Percentiles rank a stretch among this genome's conserved stretches.
Conservation (phyloP, 2,113 vertebrate genomes). For the Sander vitreus region DNA sequence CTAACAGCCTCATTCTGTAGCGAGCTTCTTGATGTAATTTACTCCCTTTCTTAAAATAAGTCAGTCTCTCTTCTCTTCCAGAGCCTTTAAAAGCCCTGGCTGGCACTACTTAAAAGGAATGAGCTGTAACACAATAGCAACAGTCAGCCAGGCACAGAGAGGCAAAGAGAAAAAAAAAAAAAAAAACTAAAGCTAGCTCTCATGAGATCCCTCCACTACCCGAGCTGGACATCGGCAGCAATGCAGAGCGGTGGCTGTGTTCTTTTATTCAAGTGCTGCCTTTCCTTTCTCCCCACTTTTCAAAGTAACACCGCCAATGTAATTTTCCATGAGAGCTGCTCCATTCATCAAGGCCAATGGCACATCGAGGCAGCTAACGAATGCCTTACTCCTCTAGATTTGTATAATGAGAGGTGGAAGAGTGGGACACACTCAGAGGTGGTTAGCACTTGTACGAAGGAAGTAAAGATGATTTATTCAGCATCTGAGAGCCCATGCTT, state of each 20-base stretch:
- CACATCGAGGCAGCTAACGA: conserved; percentile 71
- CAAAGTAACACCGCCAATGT: conserved; percentile 74
- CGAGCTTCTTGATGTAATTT: conserved; percentile 46
- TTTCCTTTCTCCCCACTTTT: conserved; percentile 43
- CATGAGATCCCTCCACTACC: conserved; percentile 60
- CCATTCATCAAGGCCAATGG: conserved; percentile 79
- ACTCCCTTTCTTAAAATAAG: conserved; percentile 55
- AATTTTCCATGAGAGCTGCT: conserved; percentile 80
- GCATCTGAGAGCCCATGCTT: conserved; percentile 61
- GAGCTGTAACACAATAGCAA: conserved; percentile 73
- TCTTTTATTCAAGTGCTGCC: conserved; percentile 68
- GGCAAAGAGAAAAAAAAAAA: conserved; percentile 18
- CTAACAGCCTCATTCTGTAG: conserved; percentile 20
- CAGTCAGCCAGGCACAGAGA: conserved; percentile 58
- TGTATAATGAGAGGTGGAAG: conserved; percentile 79
- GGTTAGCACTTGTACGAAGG: conserved; percentile 69
- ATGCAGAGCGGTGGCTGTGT: conserved; percentile 55
- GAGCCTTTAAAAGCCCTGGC: conserved; percentile 69
- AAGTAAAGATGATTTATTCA: conserved; percentile 77
- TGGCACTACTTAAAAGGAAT: conserved; percentile 75
- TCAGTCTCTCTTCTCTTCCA: conserved; percentile 46
- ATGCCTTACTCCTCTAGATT: conserved; percentile 74
- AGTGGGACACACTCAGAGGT: conserved; percentile 67
- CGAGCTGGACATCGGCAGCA: conserved; percentile 64
- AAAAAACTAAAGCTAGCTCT: conserved; percentile 60